Evolutionary conservation across 1,140 invertebrate genomes (phyloP).

Genomic region (Pseudomyrmex dendroicus): DNA sequence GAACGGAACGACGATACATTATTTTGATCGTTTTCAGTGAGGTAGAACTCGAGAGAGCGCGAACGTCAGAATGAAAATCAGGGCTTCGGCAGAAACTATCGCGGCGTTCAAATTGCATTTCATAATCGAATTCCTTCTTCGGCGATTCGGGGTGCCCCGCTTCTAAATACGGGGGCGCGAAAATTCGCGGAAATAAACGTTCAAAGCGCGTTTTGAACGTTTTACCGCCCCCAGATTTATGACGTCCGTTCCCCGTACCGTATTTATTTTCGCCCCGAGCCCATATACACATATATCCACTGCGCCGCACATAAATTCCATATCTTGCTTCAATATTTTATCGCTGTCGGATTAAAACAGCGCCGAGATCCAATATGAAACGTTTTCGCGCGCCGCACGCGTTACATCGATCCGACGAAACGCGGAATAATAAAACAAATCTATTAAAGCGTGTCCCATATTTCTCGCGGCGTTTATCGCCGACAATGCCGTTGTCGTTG

Average conservation of each 20-base stretch:
- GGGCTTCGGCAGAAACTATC: not conserved
- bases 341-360: slow-evolving; percentile 57
- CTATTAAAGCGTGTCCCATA: slow-evolving; percentile 11
- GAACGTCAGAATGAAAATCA: slow-evolving; percentile 42
- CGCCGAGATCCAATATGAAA: slow-evolving; percentile 50
- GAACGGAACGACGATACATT: slow-evolving; percentile 2
- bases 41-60: not conserved
- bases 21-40: not conserved
- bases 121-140: slow-evolving; percentile 48
- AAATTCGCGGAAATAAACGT: slow-evolving; percentile 51
- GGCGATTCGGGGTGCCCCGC: slow-evolving; percentile 5
- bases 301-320: slow-evolving; percentile 54
- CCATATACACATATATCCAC: slow-evolving; percentile 48
- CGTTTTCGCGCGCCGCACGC: slow-evolving; percentile 25
- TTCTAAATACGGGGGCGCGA: slow-evolving; percentile 35
- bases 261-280: slow-evolving; percentile 42
- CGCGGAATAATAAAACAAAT: slow-evolving; percentile 53
- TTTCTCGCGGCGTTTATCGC: not conserved
- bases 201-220: slow-evolving; percentile 49
- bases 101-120: slow-evolving; percentile 27
- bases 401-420: slow-evolving; percentile 20
- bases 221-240: slow-evolving; percentile 49
- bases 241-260: slow-evolving; percentile 33
- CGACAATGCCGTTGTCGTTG: not conserved
- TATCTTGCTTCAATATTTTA: slow-evolving; percentile 62